These are phyloP conservation scores for Calliphora vicina DNA, from an alignment of 1,140 invertebrate genomes.

Conservation along the genomic window DNA sequence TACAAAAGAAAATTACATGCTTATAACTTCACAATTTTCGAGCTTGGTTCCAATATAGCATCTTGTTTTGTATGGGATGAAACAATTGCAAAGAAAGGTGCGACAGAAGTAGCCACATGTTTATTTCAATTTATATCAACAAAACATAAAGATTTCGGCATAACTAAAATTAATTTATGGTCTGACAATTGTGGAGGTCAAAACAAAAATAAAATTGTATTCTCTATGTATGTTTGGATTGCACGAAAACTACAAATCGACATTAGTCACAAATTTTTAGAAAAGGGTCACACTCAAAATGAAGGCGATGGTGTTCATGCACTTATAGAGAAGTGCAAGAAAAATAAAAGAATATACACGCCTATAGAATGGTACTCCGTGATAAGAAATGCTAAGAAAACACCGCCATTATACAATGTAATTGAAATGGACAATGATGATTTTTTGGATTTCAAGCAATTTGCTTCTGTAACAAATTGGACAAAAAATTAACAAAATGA, in stretches of 20 bases:
- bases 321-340: slow-evolving; percentile 15
- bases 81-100: neutral
- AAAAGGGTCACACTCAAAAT: slow-evolving; percentile 16
- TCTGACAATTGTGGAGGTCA: slow-evolving; percentile 9
- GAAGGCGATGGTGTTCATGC: no score
- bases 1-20: neutral
- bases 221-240: neutral
- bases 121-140: neutral
- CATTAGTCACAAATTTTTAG: no score
- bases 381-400: slow-evolving; percentile 23
- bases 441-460: slow-evolving; percentile 20
- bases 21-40: neutral
- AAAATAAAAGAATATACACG: slow-evolving; percentile 9
- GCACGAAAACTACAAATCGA: neutral
- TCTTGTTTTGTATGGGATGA: slow-evolving; percentile 15
- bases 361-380: neutral
- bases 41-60: neutral
- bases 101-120: neutral
- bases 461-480: neutral
- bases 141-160: neutral
- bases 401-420: neutral
- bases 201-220: slow-evolving; percentile 16
- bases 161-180: neutral
- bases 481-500: neutral
- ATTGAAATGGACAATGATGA: slow-evolving; percentile 12